Base-by-base conservation (phyloP, 2,888 invertebrate genomes). In the Marasmarcha lunaedactyla region DNA sequence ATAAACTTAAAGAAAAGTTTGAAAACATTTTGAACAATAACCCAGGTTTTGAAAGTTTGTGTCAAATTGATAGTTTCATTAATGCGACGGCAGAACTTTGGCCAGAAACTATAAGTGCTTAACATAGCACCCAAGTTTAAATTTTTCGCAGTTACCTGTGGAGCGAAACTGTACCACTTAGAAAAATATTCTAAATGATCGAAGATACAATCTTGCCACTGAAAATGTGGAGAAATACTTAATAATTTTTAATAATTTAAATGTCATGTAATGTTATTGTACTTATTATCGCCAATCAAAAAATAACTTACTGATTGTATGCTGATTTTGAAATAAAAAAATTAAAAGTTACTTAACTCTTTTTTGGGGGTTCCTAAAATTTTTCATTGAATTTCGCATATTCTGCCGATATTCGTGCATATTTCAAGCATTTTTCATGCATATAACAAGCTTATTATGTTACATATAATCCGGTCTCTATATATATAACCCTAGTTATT, bases 1-100 rank as follows among this genome's bases (percentile, higher is more conserved):
- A 25, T 37, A 41, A 37, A 37, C 41, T 41, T 37, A 41, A 34
- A 30, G 40, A 40, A 37, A 41, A 38, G 34, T 37, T 41, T 41
- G 26, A 41, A 37, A 38, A 41, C 41, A 37, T 41, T 9, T 37
- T 41, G 37, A 41, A 41, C 35, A 41, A 38, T 37, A 35, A 37
- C 13, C 37, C 41, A 37, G 35, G 38, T 4, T 38, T 38, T 41
- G 14, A 38, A 41, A 2, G 10, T 35, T 15, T 35, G 20, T 41
- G 38, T 27, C 35, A 30, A 38, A 41, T 41, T 41, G 30, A 35
- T 41, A 41, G 38, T 15, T 41, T 41, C 12, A 41, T 38, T 38
- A 41, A 41, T 41, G 33, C 33, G 11, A 10, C 33, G 38, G 20
- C 14, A 3, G 34, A 38, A 33, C 2, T 33, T 38, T 38, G 15